phyloP scores from a whole-genome alignment of 2,797 vertebrate species.

The Myiotriccus ornatus region DNA sequence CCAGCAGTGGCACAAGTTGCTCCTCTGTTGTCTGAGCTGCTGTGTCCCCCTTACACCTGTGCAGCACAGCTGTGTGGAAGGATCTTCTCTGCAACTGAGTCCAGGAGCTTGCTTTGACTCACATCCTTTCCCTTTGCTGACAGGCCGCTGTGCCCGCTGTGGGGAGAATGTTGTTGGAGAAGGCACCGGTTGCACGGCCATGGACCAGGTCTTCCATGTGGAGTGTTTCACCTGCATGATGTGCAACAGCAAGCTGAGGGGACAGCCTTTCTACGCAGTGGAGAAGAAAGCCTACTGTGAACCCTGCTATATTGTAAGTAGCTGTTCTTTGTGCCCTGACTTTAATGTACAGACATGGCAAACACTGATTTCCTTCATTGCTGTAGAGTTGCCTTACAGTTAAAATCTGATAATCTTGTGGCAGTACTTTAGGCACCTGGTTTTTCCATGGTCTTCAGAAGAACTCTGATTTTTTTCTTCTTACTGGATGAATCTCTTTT shows the following conservation, averaged over 20 bases:
- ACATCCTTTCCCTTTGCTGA: background rate
- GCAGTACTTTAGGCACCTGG: background rate
- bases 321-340: rapidly evolving
- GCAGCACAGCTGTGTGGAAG: rapidly evolving
- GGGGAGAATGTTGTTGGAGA: slow-evolving; percentile 97
- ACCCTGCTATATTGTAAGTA: slow-evolving; percentile 96
- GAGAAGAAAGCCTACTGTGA: slow-evolving; percentile 98
- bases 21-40: background rate
- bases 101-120: background rate
- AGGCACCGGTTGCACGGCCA: slow-evolving; percentile 95
- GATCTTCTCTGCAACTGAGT: background rate
- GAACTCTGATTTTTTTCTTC: background rate
- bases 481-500: background rate
- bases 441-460: background rate
- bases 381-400: background rate
- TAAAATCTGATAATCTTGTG: background rate
- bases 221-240: slow-evolving; percentile 93
- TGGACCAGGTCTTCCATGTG: slow-evolving; percentile 98
- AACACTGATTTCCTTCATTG: background rate
- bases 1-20: background rate
- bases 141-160: slow-evolving; percentile 94
- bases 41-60: rapidly evolving
- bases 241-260: slow-evolving; percentile 90
- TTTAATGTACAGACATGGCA: background rate
- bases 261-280: slow-evolving; percentile 95